Base-by-base conservation (phyloP, 2,797 vertebrate genomes). In the Tragopan temminckii region DNA sequence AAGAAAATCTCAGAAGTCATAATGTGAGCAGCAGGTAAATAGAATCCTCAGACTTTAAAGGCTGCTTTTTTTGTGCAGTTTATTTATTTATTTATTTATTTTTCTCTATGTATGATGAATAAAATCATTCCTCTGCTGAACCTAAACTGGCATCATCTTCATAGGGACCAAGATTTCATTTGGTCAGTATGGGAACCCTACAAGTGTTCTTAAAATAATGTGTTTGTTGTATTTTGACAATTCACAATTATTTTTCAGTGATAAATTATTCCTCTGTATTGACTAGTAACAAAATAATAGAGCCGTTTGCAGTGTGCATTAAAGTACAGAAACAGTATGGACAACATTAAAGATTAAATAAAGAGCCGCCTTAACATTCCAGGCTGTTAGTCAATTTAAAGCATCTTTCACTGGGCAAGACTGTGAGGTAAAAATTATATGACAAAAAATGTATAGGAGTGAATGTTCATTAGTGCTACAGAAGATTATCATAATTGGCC, bases 251-350 rank as follows among this genome's bases (percentile, higher is more conserved):
- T 45, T 78, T 94, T 92, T 90, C 90, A 90, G 40, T 85, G 80
- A 63, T 95, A 89, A 95, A 97, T 91, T 86, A 27, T 42, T 91
- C 42, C 33, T 84, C 57, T 93, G 8, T 95, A 42, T 75, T 95
- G 83, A 90, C 52, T 94, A 91, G 64, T 78, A 93, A 91, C 88
- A n/a, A 91, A 95, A 90, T 81, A 85, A 84, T 63, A 76, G 52
- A 62, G 45, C 69, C 90, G 35, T 85, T 89, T 67, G 38, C 69
- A 90, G 20, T 55, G 42, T 91, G 77, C 66, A 50, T 33, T 90
- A 42, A 92, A 42, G 29, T 85, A 50, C 59, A 63, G 62, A 40
- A 85, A 62, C 50, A 69, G 13, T 77, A 76, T 94, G 71, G 75
- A 70, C 90, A 87, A 88, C 38, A 31, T n/a, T 68, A 55, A 85